Evolutionary conservation across 2,888 invertebrate species (phyloP), one percentile per base, ranked within the genome.

Genomic region (Epirrhoe alternata): DNA sequence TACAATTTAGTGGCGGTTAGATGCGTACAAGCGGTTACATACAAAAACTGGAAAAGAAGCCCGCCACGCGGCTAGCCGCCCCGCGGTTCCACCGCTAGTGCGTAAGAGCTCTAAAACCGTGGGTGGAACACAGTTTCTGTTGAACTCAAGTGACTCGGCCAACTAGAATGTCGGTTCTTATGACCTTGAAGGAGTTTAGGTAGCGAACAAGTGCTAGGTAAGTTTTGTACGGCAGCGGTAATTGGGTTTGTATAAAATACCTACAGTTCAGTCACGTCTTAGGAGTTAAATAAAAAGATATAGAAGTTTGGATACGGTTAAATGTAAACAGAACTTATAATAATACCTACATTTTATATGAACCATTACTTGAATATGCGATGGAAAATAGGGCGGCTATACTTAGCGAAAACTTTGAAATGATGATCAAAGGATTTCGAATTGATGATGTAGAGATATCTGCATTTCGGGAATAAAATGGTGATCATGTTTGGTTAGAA

Each of bases 151-250:
- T 55, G 66, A 63, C 35, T 63, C 30, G 59, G 51, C 64, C 61
- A 62, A 50, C 53, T 30, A 42, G 60, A 68, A 64, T 69, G 66
- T 68, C 66, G 60, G 62, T 50, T 54, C 50, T 57, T 58, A 35
- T 49, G 62, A 61, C 68, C 70, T 73, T 70, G 56, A 24, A 50
- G 57, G 42, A 42, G 10, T 51, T 31, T 35, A 58, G 47, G 47
- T 45, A 64, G 33, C 47, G 12, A 47, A 24, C 24, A 24, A 31
- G 61, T 47, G 17, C 14, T 24, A 47, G 24, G 4, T 30, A 30
- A 42, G 38, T 42, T 42, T 1, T 42, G 38, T 42, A 12, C 33
- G 33, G 38, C 12, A 5, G 38, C 8, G 35, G 8, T 42, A 42
- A 42, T 42, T 42, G 4, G 12, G 12, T 42, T 42, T 42, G 12